Conservation (phyloP, 2,888 invertebrate species). For the Leucoptera coffeella region DNA sequence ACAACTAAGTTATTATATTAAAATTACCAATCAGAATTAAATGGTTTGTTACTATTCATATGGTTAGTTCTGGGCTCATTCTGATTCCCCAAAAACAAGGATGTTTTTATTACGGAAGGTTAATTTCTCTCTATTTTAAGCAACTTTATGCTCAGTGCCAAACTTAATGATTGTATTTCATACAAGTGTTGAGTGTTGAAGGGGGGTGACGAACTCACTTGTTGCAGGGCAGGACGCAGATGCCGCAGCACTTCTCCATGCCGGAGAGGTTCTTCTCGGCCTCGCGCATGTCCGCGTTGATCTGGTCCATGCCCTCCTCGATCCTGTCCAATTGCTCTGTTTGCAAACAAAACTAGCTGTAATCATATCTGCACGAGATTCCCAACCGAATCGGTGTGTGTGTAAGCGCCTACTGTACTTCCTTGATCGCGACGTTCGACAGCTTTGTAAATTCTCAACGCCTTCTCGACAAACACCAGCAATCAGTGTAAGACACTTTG, state of each 20-base stretch:
- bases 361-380: too few relatives aligned
- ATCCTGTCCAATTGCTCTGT: conserved; percentile 99
- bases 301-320: conserved; percentile 99
- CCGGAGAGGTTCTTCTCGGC: conserved; percentile 99
- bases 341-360: conserved; percentile 38
- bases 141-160: too few relatives aligned
- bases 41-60: too few relatives aligned
- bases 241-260: conserved; percentile 99
- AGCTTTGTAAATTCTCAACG: conserved; percentile 48
- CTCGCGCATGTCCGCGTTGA: conserved; percentile 99
- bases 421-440: conserved; percentile 8
- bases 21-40: too few relatives aligned
- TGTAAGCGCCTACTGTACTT: conserved; percentile 26
- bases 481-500: conserved; percentile 40
- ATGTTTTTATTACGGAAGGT: too few relatives aligned
- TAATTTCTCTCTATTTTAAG: too few relatives aligned
- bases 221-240: conserved; percentile 97
- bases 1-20: too few relatives aligned
- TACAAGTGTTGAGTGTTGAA: too few relatives aligned
- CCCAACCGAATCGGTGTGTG: too few relatives aligned
- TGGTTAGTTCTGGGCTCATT: too few relatives aligned
- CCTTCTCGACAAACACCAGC: conserved; percentile 44
- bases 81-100: too few relatives aligned
- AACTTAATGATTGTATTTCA: too few relatives aligned
- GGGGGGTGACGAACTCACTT: conserved; percentile 78